Evolutionary conservation across 2,888 invertebrate genomes (phyloP).

Genomic region (Anthophora plumipes): DNA sequence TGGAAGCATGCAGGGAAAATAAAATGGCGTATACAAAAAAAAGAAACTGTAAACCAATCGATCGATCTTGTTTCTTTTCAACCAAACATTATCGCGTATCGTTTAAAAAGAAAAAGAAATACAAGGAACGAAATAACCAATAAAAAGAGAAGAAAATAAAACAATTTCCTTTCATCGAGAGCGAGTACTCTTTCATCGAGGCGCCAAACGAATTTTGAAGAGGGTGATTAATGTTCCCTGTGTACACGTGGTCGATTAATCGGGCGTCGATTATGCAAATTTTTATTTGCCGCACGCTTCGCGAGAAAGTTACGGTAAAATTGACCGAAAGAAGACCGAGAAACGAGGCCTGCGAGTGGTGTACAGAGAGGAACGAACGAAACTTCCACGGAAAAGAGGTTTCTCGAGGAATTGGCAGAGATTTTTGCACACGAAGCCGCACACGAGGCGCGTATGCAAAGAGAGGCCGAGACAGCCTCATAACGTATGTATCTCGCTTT

Average conservation of each 20-base stretch:
- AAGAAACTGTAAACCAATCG: too few species aligned
- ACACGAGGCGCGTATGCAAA: conserved; percentile 27
- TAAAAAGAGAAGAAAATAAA: conserved; percentile 8
- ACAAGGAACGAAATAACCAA: too few species aligned
- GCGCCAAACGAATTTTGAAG: conserved; percentile 15
- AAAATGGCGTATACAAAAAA: too few species aligned
- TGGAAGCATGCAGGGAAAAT: too few species aligned
- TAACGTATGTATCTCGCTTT: conserved; percentile 77
- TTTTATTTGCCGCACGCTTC: conserved; percentile 21
- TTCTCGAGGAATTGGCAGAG: conserved; percentile 44
- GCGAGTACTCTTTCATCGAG: not conserved
- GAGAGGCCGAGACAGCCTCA: conserved; percentile 57
- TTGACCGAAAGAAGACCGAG: conserved; percentile 29
- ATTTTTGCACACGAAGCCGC: conserved; percentile 54
- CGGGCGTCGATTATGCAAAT: conserved; percentile 29
- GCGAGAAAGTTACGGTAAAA: conserved; percentile 49
- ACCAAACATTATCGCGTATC: not conserved
- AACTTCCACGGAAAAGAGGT: conserved; percentile 43
- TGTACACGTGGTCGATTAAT: conserved; percentile 32
- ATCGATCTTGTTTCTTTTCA: too few species aligned
- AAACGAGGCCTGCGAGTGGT: conserved; percentile 28
- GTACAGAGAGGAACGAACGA: conserved; percentile 19
- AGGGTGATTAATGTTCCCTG: conserved; percentile 29
- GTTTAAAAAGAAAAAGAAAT: not conserved
- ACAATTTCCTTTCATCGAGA: not conserved